Evolutionary conservation across 1,140 invertebrate genomes (phyloP), one percentile per base, ranked within the genome.

Genomic region (Temnothorax curvispinosus): DNA sequence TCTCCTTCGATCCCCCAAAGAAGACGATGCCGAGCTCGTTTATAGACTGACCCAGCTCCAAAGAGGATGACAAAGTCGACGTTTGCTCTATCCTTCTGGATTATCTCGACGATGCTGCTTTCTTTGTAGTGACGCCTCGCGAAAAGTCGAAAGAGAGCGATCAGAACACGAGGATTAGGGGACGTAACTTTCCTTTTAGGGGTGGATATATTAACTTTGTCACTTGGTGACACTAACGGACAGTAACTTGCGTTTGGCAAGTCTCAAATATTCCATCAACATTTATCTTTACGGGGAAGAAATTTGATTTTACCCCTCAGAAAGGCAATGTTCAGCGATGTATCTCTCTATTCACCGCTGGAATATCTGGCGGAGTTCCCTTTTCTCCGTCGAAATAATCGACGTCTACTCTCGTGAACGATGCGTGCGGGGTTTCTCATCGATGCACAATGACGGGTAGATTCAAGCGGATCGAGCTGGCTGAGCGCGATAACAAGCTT

Each of bases 401-500:
- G 67, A 60, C 35, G 32, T 84, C 69, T 74, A 75, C 67, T 65
- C 72, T 72, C 11, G 87, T 69, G 67, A 78, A 76, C 74, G 82
- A 56, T 58, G 74, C 82, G 82, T 65, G 52, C 71, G 13, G 85
- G 35, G 54, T 81, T 81, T 80, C 76, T 78, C 76, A 69, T 81
- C 75, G 69, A 65, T 75, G 54, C 54, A 62, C 67, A 90, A 80
- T 85, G 74, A 85, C 85, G 88, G 60, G 80, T 44, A 69, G 87
- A 80, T 89, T 90, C 87, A 38, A 81, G 71, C 62, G 86, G 86
- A 85, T 90, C 89, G 64, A 88, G 86, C 89, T 90, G 89, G 81
- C 78, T 85, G 89, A 88, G 86, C 88, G 89, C 89, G 89, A 90
- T 90, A 90, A 90, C 89, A 77, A 86, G 81, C 89, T 87, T 90